A percentile compares a stretch with the other conserved stretches of the same genome.
Conservation (phyloP, 2,113 vertebrate species). For the Cyanoramphus novaezelandiae region DNA sequence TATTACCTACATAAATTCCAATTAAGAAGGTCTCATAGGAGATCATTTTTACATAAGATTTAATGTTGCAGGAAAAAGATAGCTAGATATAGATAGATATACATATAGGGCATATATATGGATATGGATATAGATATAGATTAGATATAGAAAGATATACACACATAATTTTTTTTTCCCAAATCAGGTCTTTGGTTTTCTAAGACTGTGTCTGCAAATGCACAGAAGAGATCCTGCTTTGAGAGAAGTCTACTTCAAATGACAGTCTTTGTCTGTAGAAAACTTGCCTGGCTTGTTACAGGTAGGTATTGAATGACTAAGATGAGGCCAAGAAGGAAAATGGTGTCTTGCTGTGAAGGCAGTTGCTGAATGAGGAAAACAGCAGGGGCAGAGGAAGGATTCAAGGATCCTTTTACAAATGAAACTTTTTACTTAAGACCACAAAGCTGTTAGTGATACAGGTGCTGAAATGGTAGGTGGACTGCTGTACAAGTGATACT, state of each 20-base stretch:
- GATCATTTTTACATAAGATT: neutral
- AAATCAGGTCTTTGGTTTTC: neutral
- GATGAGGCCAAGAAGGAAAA: neutral
- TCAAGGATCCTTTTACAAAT: neutral
- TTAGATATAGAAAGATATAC: neutral
- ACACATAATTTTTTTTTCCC: neutral
- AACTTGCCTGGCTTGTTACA: neutral
- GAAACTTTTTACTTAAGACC: neutral
- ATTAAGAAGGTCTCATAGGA: neutral
- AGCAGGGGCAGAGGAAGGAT: fast-evolving
- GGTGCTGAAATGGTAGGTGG: neutral
- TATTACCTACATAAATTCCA: neutral
- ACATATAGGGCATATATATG: neutral
- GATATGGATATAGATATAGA: neutral
- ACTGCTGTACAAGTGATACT: neutral
- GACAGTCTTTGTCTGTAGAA: neutral
- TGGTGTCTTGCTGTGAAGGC: neutral
- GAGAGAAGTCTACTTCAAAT: neutral
- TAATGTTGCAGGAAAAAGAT: neutral
- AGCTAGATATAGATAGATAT: neutral
- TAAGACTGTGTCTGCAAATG: neutral
- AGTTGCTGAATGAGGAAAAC: neutral
- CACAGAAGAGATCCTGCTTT: neutral
- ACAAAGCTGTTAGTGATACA: too few relatives aligned
- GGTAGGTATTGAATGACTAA: neutral